These are phyloP conservation scores for Ptychodera flava DNA, from an alignment of 35 echinoderm and acorn worm species.

Conservation along the genomic window DNA sequence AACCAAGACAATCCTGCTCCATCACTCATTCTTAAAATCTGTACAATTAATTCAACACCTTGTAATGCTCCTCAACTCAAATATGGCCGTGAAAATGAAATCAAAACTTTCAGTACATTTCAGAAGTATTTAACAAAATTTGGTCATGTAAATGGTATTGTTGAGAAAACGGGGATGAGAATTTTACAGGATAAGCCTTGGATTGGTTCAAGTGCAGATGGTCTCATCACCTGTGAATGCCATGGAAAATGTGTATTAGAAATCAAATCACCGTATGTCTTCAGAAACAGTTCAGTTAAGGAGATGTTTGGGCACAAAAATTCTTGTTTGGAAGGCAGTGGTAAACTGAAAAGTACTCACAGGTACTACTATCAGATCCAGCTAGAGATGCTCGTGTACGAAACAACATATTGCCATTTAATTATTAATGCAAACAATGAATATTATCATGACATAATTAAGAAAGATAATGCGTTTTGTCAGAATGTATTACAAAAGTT, in stretches of 20 bases:
- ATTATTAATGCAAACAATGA: no score
- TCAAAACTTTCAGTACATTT: neutral
- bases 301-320: neutral
- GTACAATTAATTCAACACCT: neutral
- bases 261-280: neutral
- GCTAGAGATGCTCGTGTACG: no score
- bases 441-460: no score
- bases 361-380: neutral
- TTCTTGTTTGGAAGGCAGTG: neutral
- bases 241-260: slow-evolving; percentile 1
- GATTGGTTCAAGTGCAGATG: slow-evolving; percentile 31
- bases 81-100: slow-evolving; percentile 10
- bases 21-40: slow-evolving; percentile 19
- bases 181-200: slow-evolving; percentile 1
- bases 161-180: slow-evolving; percentile 21
- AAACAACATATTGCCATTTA: no score
- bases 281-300: neutral
- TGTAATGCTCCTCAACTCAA: neutral
- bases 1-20: slow-evolving; percentile 11
- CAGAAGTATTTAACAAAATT: neutral
- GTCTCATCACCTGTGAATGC: neutral
- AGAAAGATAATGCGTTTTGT: no score
- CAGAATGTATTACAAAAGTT: no score
- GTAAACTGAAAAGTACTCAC: neutral
- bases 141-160: neutral